Percentiles rank a stretch among this genome's conserved stretches.
phyloP scores from a whole-genome alignment of 1,140 invertebrate species.

The Protaetia brevitarsis region DNA sequence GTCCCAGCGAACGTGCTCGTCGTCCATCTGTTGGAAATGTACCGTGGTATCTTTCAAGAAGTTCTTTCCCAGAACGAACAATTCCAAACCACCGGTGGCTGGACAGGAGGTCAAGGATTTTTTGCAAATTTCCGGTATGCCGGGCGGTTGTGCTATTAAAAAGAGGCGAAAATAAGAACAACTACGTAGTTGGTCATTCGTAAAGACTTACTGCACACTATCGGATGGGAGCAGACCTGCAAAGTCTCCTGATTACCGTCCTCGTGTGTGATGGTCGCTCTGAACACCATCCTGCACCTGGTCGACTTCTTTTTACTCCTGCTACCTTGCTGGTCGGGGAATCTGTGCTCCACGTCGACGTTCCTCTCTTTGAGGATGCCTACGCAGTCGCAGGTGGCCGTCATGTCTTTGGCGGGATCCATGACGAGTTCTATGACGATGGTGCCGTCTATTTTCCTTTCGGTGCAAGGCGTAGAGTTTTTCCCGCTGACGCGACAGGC shows the following conservation, averaged over 20 bases:
- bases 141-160: slow-evolving; percentile 85
- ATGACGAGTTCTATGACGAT: slow-evolving; percentile 91
- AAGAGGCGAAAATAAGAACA: background rate
- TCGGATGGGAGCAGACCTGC: slow-evolving; percentile 90
- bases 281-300: slow-evolving; percentile 90
- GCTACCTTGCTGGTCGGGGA: slow-evolving; percentile 69
- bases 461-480: slow-evolving; percentile 89
- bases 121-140: slow-evolving; percentile 92
- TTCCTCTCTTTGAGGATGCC: slow-evolving; percentile 90
- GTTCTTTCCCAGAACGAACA: slow-evolving; percentile 95
- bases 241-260: slow-evolving; percentile 77
- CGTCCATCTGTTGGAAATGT: slow-evolving; percentile 70
- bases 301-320: slow-evolving; percentile 93
- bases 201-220: slow-evolving; percentile 84
- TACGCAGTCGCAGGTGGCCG: slow-evolving; percentile 82
- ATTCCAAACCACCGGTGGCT: slow-evolving; percentile 78
- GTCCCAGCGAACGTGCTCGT: slow-evolving; percentile 64
- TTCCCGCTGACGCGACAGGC: slow-evolving; percentile 94
- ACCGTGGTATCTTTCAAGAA: slow-evolving; percentile 92
- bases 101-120: slow-evolving; percentile 80
- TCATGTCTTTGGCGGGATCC: slow-evolving; percentile 86
- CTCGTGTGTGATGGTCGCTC: slow-evolving; percentile 71
- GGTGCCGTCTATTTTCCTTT: slow-evolving; percentile 87
- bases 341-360: slow-evolving; percentile 93
- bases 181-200: background rate